Evolutionary conservation across 64 coral and sea anemone genomes (phyloP).

Genomic region (Catalaphyllia jardinei): DNA sequence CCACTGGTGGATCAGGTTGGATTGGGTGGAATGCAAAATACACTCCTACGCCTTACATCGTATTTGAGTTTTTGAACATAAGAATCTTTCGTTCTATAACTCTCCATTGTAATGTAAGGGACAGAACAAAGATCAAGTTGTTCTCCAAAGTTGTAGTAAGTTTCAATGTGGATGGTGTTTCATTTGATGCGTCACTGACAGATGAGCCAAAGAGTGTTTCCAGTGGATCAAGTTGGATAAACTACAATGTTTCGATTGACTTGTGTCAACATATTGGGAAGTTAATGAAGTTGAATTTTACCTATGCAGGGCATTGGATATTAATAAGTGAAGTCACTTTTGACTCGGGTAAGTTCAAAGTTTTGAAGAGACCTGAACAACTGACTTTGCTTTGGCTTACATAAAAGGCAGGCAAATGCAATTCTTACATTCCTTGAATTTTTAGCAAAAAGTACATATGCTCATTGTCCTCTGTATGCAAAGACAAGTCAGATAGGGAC

Average conservation of each 20-base stretch:
- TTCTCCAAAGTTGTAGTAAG: slow-evolving; percentile 63
- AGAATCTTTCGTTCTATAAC: slow-evolving; percentile 62
- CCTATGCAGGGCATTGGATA: slow-evolving; percentile 67
- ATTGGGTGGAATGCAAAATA: slow-evolving; percentile 51
- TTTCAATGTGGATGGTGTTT: slow-evolving; percentile 21
- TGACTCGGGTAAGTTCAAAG: slow-evolving; percentile 51
- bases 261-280: slow-evolving; percentile 71
- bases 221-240: slow-evolving; percentile 39
- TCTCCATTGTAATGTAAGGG: slow-evolving; percentile 76
- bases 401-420: too few species aligned
- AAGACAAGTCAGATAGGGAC: too few species aligned
- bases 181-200: slow-evolving; percentile 3
- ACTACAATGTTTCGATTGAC: slow-evolving; percentile 67
- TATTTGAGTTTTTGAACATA: slow-evolving; percentile 59
- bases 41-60: slow-evolving; percentile 56
- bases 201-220: slow-evolving; percentile 25
- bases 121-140: slow-evolving; percentile 27
- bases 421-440: too few species aligned
- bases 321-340: slow-evolving; percentile 81
- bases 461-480: too few species aligned
- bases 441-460: too few species aligned
- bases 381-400: background rate
- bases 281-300: slow-evolving; percentile 52
- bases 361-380: background rate
- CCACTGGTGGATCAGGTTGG: slow-evolving; percentile 11